Evolutionary conservation across 2,888 invertebrate species (phyloP).

Genomic region (Flexamia atlantica): DNA sequence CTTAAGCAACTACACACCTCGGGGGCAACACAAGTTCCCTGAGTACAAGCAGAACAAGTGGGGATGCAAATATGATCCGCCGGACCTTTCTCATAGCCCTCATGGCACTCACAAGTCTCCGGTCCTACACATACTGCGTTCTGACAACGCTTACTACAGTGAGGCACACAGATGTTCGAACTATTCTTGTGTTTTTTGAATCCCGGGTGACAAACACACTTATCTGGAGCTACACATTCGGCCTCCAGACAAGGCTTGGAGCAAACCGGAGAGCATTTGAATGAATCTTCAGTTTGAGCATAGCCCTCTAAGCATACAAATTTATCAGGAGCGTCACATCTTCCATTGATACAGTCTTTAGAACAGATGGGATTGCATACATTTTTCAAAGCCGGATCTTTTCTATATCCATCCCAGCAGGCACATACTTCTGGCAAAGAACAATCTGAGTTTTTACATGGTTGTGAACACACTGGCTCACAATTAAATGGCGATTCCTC

Average conservation of each 20-base stretch:
- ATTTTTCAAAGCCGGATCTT: neutral
- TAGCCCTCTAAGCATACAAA: constrained; percentile 22
- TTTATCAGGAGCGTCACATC: constrained; percentile 2
- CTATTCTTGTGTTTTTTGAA: constrained; percentile 16
- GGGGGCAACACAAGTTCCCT: constrained; percentile 24
- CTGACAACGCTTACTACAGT: constrained; percentile 1
- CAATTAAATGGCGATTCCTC: neutral
- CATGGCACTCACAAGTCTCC: constrained; percentile 1
- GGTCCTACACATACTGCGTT: neutral
- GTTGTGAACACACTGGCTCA: constrained; percentile 15
- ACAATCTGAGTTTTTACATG: constrained; percentile 17
- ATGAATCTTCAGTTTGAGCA: constrained; percentile 1
- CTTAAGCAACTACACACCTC: constrained; percentile 18
- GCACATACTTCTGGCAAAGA: neutral
- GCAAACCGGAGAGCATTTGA: constrained; percentile 2
- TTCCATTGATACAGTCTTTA: constrained; percentile 36
- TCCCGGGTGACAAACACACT: neutral
- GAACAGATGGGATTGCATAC: constrained; percentile 39
- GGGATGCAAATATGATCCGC: constrained; percentile 26
- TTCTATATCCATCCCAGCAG: constrained; percentile 10
- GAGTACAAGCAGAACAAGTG: neutral
- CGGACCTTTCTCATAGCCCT: neutral
- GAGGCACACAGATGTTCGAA: constrained; percentile 12
- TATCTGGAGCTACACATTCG: constrained; percentile 20
- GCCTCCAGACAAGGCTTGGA: neutral